Conservation (phyloP, 2,888 invertebrate genomes). For the Poecilus cupreus region DNA sequence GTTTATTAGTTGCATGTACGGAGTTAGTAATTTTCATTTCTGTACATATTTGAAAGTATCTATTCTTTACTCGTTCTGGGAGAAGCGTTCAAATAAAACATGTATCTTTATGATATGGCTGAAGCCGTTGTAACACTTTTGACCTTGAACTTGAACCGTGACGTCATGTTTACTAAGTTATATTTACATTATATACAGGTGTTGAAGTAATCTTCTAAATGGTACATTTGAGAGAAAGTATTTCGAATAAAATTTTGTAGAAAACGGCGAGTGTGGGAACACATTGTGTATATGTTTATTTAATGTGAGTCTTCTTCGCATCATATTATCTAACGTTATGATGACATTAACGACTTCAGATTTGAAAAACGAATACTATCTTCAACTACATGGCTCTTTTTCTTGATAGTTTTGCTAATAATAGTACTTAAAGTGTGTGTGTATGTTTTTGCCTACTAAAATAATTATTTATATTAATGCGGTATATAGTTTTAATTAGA, state of each 20-base stretch:
- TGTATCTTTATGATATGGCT: slow-evolving; percentile 25
- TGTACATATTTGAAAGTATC: slow-evolving; percentile 26
- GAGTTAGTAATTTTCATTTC: slow-evolving; percentile 29
- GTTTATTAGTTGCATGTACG: not conserved
- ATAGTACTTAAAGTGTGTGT: too few species aligned
- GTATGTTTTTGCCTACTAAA: not conserved
- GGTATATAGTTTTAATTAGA: slow-evolving; percentile 3
- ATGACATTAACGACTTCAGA: too few species aligned
- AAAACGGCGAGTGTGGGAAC: not conserved
- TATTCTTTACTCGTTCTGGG: not conserved
- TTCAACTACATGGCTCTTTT: too few species aligned
- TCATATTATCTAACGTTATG: not conserved
- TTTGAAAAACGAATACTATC: too few species aligned
- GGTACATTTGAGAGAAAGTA: slow-evolving; percentile 37
- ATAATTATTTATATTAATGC: slow-evolving; percentile 16
- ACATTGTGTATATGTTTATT: not conserved
- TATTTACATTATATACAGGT: slow-evolving; percentile 9
- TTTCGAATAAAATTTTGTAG: slow-evolving; percentile 19
- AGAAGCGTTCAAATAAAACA: slow-evolving; percentile 14
- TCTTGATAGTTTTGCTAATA: not conserved
- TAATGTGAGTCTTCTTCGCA: slow-evolving; percentile 2
- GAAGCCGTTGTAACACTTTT: slow-evolving; percentile 22
- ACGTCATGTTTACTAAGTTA: slow-evolving; percentile 20
- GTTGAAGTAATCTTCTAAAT: slow-evolving; percentile 37
- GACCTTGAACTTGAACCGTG: slow-evolving; percentile 32